These are phyloP conservation scores for Serripes groenlandicus DNA, from an alignment of 2,888 invertebrate genomes.

Conservation along the genomic window DNA sequence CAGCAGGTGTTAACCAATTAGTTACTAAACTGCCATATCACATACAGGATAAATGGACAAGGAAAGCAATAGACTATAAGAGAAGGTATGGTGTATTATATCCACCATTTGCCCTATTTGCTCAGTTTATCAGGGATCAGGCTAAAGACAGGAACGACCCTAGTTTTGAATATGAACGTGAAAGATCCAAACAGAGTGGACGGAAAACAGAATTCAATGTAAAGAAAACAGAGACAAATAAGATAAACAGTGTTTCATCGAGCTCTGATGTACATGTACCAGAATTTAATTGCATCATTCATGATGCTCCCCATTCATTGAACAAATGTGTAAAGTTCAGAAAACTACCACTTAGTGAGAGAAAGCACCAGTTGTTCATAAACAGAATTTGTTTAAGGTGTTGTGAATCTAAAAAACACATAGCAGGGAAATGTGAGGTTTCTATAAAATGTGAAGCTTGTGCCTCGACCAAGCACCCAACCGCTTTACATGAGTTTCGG, in stretches of 20 bases:
- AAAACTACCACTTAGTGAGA: conserved; percentile 19
- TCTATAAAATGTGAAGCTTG: conserved; percentile 18
- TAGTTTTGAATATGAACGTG: conserved; percentile 16
- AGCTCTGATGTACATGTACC: too few species aligned
- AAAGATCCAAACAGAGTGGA: too few species aligned
- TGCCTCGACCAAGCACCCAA: conserved; percentile 16
- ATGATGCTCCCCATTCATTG: conserved; percentile 22
- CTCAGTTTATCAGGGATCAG: conserved; percentile 33
- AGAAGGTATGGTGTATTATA: conserved; percentile 18
- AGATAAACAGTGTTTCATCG: background rate
- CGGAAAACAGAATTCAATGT: conserved; percentile 15
- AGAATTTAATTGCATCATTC: conserved; percentile 1
- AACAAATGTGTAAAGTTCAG: conserved; percentile 34
- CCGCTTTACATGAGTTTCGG: conserved; percentile 20
- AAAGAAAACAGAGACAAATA: background rate
- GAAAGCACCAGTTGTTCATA: conserved; percentile 9
- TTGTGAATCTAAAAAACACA: conserved; percentile 23
- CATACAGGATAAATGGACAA: conserved; percentile 53
- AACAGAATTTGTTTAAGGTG: conserved; percentile 32
- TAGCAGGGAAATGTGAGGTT: conserved; percentile 4
- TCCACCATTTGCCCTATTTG: conserved; percentile 49
- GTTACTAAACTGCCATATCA: conserved; percentile 50
- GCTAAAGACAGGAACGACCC: conserved; percentile 59
- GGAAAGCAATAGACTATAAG: conserved; percentile 49
- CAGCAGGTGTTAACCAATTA: background rate